Percentiles rank a stretch among this genome's conserved stretches.
Conservation (phyloP, 2,888 invertebrate genomes). For the Heptascelio sp. region DNA sequence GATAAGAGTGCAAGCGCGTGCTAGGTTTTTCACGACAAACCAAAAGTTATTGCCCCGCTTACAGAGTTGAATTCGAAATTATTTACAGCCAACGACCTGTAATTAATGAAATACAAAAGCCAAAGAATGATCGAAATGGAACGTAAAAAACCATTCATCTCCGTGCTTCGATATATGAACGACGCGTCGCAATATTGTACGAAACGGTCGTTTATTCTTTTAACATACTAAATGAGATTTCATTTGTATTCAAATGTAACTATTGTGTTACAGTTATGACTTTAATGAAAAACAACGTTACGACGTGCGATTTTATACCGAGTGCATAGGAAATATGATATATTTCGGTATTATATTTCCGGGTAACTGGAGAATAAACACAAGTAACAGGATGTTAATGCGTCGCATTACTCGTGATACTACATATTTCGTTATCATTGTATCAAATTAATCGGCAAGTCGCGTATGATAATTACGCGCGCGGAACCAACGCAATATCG, state of each 20-base stretch:
- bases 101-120: conserved; percentile 31
- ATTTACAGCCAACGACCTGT: conserved; percentile 45
- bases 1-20: too few relatives aligned
- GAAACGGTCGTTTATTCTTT: conserved; percentile 9
- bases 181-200: too few relatives aligned
- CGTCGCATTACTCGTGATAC: neutral
- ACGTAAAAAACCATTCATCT: neutral
- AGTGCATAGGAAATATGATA: too few relatives aligned
- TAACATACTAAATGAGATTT: conserved; percentile 8
- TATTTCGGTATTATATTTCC: conserved; percentile 1
- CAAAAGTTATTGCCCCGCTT: conserved; percentile 36
- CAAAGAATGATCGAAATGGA: too few relatives aligned
- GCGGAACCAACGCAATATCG: too few relatives aligned
- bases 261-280: conserved; percentile 15
- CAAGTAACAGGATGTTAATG: too few relatives aligned
- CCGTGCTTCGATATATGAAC: neutral
- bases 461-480: neutral
- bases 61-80: conserved; percentile 46
- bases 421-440: conserved; percentile 6
- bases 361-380: conserved; percentile 13
- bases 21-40: too few relatives aligned
- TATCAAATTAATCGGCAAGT: neutral
- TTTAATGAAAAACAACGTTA: conserved; percentile 28
- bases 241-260: conserved; percentile 8
- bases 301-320: neutral